Evolutionary conservation across 2,888 invertebrate species (phyloP), one percentile per base, ranked within the genome.

Genomic region (Oligia latruncula): DNA sequence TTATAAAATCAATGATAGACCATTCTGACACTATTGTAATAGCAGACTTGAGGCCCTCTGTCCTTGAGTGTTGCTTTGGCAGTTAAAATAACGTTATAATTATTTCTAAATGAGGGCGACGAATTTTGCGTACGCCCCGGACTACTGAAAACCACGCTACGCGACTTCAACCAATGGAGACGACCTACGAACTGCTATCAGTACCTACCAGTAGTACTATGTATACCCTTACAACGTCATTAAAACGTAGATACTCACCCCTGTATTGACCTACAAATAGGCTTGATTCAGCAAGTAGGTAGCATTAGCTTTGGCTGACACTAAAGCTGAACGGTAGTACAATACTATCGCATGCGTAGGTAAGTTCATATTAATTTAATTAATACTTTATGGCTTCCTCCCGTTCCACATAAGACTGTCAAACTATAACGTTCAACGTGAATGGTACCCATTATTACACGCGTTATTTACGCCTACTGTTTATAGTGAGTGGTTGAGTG

Each of bases 361-460:
- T 85, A 87, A 90, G 89, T 91, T 92, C 91, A 91, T 93, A 96
- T 95, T 95, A 96, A 96, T 96, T 95, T 92, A 95, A 96, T 96
- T 96, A 93, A 82, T 80, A 83, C 85, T 90, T 86, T 96, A 95
- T 29, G 96, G 96, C 95, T 96, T 96, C 95, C 93, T 94, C 93
- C 86, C 91, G 85, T 91, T 91, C 92, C 93, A 92, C 90, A 88
- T 92, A 92, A 93, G 92, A 91, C 91, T 91, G 91, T 85, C 79
- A 78, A 82, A 91, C 90, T 90, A 90, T 92, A 90, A 91, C 88
- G 89, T 82, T 91, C 90, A 89, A 90, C 84, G 91, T 90, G 90
- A 92, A 93, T 90, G 90, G 90, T 90, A 90, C 90, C 87, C 86
- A 86, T 74, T 80, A 79, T 72, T 20, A 55, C 13, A 52, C 55